phyloP scores from a whole-genome alignment of 2,113 vertebrate genomes.

The Marmota monax region DNA sequence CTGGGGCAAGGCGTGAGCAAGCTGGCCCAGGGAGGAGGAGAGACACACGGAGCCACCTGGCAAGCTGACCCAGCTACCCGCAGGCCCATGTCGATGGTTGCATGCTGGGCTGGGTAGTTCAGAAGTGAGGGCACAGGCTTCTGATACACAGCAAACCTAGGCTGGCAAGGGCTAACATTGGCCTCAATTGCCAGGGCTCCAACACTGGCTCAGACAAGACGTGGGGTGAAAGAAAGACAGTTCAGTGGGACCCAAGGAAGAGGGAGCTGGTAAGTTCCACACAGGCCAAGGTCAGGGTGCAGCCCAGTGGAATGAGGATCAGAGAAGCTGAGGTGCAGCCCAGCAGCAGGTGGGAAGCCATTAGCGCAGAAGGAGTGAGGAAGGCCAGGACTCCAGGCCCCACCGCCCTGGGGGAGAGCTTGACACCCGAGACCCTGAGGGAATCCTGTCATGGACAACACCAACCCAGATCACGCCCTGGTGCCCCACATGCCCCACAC shows the following conservation, averaged over 20 bases:
- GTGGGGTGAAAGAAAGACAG: background rate
- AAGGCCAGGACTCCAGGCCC: background rate
- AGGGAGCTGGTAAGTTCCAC: background rate
- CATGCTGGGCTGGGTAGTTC: background rate
- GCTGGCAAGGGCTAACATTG: background rate
- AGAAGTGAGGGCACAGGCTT: background rate
- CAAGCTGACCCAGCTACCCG: background rate
- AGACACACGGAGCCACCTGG: background rate
- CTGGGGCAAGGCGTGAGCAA: background rate
- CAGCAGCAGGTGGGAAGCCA: accelerated
- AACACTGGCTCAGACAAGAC: background rate
- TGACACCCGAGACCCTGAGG: background rate
- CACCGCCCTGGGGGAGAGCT: too few species aligned
- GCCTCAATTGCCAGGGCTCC: background rate
- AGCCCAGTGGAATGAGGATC: accelerated
- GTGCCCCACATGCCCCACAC: accelerated
- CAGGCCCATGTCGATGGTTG: accelerated
- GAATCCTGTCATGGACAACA: background rate
- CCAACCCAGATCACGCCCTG: too few species aligned
- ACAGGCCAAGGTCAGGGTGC: background rate
- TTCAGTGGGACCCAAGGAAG: background rate
- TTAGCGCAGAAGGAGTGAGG: accelerated
- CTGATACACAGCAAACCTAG: background rate
- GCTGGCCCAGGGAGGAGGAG: background rate
- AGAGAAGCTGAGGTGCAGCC: background rate